Conservation (phyloP, 2,797 vertebrate genomes). For the Zalophus californianus region DNA sequence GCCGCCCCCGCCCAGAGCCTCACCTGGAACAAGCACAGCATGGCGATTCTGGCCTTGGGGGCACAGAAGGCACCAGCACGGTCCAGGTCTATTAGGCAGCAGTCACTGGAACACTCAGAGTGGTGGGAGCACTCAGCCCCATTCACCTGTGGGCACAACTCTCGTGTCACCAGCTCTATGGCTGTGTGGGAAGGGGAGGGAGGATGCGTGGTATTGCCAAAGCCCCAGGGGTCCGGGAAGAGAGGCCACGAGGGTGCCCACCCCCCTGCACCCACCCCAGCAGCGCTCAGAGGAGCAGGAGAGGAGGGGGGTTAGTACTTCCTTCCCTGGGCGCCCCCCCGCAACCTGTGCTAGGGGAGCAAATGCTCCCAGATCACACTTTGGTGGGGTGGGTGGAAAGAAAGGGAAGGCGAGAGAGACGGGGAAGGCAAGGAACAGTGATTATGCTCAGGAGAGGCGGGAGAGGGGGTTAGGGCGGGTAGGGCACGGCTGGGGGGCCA, state of each 20-base stretch:
- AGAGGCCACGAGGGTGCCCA: background rate
- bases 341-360: background rate
- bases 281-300: too few relatives aligned
- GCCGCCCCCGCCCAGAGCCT: background rate
- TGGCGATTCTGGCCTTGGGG: background rate
- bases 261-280: rapidly evolving
- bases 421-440: background rate
- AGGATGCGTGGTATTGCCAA: background rate
- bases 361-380: background rate
- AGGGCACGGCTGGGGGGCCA: rapidly evolving
- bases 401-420: background rate
- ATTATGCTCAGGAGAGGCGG: background rate
- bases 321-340: background rate
- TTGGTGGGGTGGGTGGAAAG: background rate
- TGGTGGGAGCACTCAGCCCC: conserved; percentile 50
- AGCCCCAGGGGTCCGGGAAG: background rate
- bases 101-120: conserved; percentile 51
- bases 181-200: rapidly evolving
- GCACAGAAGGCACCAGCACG: background rate
- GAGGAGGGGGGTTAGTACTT: background rate
- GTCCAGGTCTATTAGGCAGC: conserved; percentile 67
- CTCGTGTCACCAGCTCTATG: background rate
- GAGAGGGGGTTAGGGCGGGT: rapidly evolving
- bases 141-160: background rate
- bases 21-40: conserved; percentile 70